phyloP scores from a whole-genome alignment of 1,140 invertebrate species.

The Drosophila pectinifera region DNA sequence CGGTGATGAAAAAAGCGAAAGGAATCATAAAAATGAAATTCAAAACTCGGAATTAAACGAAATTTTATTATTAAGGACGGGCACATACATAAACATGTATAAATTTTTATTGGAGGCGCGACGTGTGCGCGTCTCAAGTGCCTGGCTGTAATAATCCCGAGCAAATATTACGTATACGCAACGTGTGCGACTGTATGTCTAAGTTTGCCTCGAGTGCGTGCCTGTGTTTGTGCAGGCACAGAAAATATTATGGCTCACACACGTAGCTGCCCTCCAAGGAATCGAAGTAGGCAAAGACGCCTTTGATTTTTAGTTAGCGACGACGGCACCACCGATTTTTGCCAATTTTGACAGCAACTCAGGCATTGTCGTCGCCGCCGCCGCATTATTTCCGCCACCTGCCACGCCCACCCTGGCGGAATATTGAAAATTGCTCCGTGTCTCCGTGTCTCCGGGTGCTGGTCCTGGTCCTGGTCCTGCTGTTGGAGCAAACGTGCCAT shows the following conservation, averaged over 20 bases:
- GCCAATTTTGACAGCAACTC: constrained; percentile 76
- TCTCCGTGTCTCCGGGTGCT: no score
- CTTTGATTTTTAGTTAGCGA: constrained; percentile 81
- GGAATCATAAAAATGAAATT: constrained; percentile 67
- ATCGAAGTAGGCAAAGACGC: constrained; percentile 43
- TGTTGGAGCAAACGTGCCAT: constrained; percentile 69
- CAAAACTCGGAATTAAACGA: constrained; percentile 77
- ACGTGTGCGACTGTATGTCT: constrained; percentile 36
- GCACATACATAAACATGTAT: constrained; percentile 41
- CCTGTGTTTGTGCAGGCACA: constrained; percentile 22
- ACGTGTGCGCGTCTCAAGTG: constrained; percentile 62
- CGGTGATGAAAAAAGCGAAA: constrained; percentile 16
- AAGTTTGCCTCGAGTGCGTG: constrained; percentile 26
- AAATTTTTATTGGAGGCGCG: constrained; percentile 62
- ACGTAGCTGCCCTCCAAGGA: constrained; percentile 53
- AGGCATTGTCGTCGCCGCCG: constrained; percentile 47
- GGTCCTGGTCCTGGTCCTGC: constrained; percentile 30
- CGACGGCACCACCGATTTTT: constrained; percentile 65
- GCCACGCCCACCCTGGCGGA: constrained; percentile 60
- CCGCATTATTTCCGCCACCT: constrained; percentile 78
- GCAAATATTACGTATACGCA: constrained; percentile 76
- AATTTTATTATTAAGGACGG: constrained; percentile 74
- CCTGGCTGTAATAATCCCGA: constrained; percentile 66
- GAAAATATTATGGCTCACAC: constrained; percentile 74
- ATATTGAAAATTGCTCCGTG: constrained; percentile 75